Evolutionary conservation across 2,113 vertebrate genomes (phyloP).

Genomic region (Erpornis zantholeuca): DNA sequence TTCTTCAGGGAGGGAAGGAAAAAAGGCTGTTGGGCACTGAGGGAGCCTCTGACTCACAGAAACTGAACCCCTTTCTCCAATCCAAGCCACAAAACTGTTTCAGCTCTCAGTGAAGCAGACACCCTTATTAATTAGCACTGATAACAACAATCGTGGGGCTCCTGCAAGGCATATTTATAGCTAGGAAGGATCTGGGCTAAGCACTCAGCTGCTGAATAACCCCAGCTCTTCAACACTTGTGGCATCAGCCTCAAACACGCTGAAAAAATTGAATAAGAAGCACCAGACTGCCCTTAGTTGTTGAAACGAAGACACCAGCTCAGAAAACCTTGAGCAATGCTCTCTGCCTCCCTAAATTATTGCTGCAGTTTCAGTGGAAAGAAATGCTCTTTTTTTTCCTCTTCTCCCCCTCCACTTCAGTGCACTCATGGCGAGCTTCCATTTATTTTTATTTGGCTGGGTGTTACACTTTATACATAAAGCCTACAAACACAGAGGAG

Average conservation of each 20-base stretch:
- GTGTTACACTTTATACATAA: not conserved
- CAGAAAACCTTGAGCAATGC: not conserved
- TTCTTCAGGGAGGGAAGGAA: not conserved
- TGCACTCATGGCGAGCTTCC: not conserved
- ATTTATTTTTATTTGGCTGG: not conserved
- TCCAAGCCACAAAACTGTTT: not conserved
- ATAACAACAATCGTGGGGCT: not conserved
- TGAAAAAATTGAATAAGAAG: not conserved
- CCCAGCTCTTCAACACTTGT: not conserved
- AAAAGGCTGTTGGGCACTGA: not conserved
- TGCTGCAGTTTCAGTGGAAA: not conserved
- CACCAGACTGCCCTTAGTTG: not conserved
- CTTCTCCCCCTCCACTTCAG: not conserved
- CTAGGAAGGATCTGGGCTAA: not conserved
- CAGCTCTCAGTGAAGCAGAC: not conserved
- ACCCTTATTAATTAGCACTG: not conserved
- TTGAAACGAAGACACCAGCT: not conserved
- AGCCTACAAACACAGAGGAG: not conserved
- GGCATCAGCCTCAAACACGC: not conserved
- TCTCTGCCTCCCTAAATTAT: not conserved
- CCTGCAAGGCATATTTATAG: not conserved
- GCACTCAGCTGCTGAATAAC: not conserved
- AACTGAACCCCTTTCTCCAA: not conserved
- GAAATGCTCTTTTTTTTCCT: not conserved
- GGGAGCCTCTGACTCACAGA: not conserved